These are phyloP conservation scores for Belgica antarctica DNA, from an alignment of 2,888 invertebrate genomes.

Conservation along the genomic window DNA sequence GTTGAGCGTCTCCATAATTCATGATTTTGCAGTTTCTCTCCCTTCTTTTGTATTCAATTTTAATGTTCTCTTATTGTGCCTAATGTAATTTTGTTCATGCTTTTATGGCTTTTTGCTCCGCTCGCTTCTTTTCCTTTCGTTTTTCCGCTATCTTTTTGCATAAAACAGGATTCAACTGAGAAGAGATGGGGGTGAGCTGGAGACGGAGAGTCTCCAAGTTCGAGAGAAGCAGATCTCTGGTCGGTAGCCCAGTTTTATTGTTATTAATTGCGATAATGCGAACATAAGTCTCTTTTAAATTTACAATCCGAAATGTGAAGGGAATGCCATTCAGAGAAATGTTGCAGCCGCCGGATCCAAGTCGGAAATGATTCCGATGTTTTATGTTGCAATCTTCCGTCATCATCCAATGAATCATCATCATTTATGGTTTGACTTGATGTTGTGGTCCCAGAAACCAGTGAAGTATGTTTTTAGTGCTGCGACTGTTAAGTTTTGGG, in stretches of 20 bases:
- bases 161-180: not conserved
- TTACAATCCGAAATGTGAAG: conserved; percentile 17
- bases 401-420: too few species aligned
- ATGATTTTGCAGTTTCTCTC: conserved; percentile 30
- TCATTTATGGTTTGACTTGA: too few species aligned
- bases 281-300: conserved; percentile 20
- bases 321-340: too few species aligned
- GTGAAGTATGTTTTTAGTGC: too few species aligned
- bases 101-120: conserved; percentile 33
- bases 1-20: conserved; percentile 20
- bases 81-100: conserved; percentile 26
- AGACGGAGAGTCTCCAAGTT: conserved; percentile 7
- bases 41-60: conserved; percentile 16
- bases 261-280: conserved; percentile 31
- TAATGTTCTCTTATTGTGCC: conserved; percentile 17
- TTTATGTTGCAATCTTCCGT: too few species aligned
- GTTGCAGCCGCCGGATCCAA: too few species aligned
- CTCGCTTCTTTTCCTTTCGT: not conserved
- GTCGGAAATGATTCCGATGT: too few species aligned
- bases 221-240: not conserved
- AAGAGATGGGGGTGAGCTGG: conserved; percentile 13
- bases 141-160: conserved; percentile 2
- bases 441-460: too few species aligned
- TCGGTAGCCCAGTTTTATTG: conserved; percentile 9
- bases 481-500: too few species aligned